These are phyloP conservation scores for Punctoribates punctum DNA, from an alignment of 2,888 invertebrate genomes.

Conservation along the genomic window DNA sequence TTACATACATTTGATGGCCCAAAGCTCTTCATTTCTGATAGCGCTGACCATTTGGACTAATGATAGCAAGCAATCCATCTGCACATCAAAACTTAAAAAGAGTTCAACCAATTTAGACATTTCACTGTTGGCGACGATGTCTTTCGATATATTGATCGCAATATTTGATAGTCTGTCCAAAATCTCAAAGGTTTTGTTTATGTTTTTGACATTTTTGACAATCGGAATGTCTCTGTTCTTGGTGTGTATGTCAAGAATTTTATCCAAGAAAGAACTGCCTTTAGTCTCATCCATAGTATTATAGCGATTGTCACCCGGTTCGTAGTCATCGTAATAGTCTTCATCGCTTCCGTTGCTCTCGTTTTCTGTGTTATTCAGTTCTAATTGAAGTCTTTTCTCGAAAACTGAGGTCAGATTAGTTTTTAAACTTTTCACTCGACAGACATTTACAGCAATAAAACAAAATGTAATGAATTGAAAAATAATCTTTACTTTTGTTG, in stretches of 20 bases:
- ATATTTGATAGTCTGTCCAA: background rate
- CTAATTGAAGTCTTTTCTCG: background rate
- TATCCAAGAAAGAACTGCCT: background rate
- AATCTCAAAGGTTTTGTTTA: conserved; percentile 13
- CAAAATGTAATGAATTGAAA: background rate
- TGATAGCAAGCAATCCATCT: conserved; percentile 17
- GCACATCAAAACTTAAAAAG: conserved; percentile 7
- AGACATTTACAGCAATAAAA: background rate
- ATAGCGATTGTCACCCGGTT: background rate
- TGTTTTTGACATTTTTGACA: conserved; percentile 8
- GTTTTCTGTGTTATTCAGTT: background rate
- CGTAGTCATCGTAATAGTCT: background rate
- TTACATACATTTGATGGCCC: conserved; percentile 41
- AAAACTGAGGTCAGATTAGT: background rate
- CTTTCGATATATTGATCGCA: background rate
- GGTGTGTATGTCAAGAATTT: background rate
- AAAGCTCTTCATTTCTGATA: conserved; percentile 28
- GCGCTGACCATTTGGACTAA: background rate
- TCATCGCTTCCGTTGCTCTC: background rate
- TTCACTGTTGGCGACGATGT: background rate
- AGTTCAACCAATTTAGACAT: conserved; percentile 16
- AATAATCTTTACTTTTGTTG: background rate
- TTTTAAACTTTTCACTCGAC: conserved; percentile 8
- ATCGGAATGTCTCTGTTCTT: conserved; percentile 2
- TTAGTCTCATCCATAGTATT: background rate